Evolutionary conservation across 2,113 vertebrate species (phyloP), one percentile per base, ranked within the genome.

Genomic region (Phrynosoma platyrhinos): DNA sequence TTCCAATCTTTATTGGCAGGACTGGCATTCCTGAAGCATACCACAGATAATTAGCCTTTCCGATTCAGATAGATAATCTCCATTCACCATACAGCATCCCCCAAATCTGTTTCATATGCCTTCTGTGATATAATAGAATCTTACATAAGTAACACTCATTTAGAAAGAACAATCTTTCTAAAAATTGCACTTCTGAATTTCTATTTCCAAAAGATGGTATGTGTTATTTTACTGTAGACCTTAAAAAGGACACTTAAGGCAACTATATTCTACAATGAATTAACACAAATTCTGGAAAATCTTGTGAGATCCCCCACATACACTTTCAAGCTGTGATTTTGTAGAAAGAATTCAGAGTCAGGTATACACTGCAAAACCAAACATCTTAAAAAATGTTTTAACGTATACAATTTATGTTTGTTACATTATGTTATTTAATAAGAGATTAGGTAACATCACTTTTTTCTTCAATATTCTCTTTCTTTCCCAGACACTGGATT

Each of bases 21-120:
- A 52, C 85, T 20, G 82, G n/a, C 85, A 16, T 53, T 86, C 83
- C 89, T 75, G 90, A 85, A 79, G 10, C 85, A 12, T 64, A 88
- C 90, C 82, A 47, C 0, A 0, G 88, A 30, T 3, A 36, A 0
- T 0, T 42, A 14, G 2, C 62, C 66, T 53, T 88, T 87, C 86
- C 84, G 89, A 4, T 14, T 25, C 85, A 47, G n/a, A 16, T 36
- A 82, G 76, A 68, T 0, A 0, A 55, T 53, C 72, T 79, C 47
- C 55, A n/a, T 7, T 32, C 58, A 9, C 27, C 83, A 81, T 36
- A 55, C 52, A 40, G 58, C 36, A 47, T 80, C 81, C 58, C 58
- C 14, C 58, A 16, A 47, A 69, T 36, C 86, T 32, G 79, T 75
- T 9, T 62, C 62, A 0, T 30, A 66, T 5, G 2, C 40, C 5